Evolutionary conservation across 2,113 vertebrate genomes (phyloP).

Genomic region (Gambusia affinis): DNA sequence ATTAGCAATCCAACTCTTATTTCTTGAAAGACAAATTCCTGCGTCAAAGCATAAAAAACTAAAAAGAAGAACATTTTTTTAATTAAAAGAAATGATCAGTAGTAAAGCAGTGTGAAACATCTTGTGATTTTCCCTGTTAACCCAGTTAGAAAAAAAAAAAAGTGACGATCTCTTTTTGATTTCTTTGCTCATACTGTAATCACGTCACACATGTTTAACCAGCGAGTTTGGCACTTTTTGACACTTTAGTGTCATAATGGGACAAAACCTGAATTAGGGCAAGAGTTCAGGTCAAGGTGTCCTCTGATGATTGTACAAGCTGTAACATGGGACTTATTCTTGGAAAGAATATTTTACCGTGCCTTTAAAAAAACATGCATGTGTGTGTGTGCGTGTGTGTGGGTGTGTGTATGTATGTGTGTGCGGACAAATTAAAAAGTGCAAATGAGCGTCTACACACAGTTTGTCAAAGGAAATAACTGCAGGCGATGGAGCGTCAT

Average conservation of each 20-base stretch:
- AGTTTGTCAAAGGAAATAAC: conserved; percentile 13
- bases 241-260: background rate
- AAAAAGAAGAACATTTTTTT: no score
- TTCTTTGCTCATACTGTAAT: background rate
- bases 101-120: no score
- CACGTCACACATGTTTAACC: background rate
- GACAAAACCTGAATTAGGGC: background rate
- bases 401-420: background rate
- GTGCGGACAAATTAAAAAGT: background rate
- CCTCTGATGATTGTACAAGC: background rate
- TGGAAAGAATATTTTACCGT: background rate
- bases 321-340: background rate
- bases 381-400: background rate
- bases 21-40: no score
- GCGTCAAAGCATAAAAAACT: no score
- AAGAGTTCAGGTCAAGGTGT: background rate
- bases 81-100: no score
- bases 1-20: no score
- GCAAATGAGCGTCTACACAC: background rate
- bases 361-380: background rate
- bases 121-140: no score
- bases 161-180: background rate
- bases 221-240: background rate
- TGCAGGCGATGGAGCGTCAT: background rate
- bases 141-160: no score